Base-by-base conservation (phyloP, 1,140 invertebrate genomes). In the Holcopasites calliopsidis region DNA sequence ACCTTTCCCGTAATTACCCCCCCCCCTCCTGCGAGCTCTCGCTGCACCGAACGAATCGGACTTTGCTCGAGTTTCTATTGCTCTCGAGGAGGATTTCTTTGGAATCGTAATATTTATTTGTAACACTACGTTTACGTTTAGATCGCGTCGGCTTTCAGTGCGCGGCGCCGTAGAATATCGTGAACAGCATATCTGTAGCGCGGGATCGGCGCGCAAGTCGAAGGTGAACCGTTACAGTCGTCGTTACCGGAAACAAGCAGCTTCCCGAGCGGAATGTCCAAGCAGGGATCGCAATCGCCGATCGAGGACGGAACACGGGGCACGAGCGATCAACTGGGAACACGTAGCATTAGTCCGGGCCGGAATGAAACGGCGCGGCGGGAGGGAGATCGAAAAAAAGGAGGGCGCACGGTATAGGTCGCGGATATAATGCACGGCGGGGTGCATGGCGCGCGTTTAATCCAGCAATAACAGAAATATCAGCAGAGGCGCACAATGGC, bases 401-500 rank as follows among this genome's bases (percentile, higher is more conserved):
- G 65, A 61, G 21, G 44, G 70, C 52, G 21, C 21, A 61, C n/a
- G 71, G 61, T 49, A 64, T 49, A 40, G 65, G 44, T 76, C 65
- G 65, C 55, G 74, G 73, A 73, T n/a, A 84, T 84, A 84, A 84
- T 80, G 78, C 83, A 65, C 83, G 73, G 31, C 82, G 75, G 83
- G 83, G 83, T 84, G 83, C 79, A 77, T 42, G 79, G 80, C 40
- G 65, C 62, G 80, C 74, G 81, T 86, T 88, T 87, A 88, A 89
- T 89, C 84, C 86, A 86, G 85, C 82, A 90, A 89, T 88, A 88
- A 90, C 83, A 89, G 86, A 87, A 90, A 88, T 89, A 89, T 89
- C 86, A 88, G 82, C 76, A 77, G 70, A 52, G 58, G 77, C 76
- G 74, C 65, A 89, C 87, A 89, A 88, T 88, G 83, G 80, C 57